Evolutionary conservation across 2,888 invertebrate genomes (phyloP).

Genomic region (Plemyria rubiginata): DNA sequence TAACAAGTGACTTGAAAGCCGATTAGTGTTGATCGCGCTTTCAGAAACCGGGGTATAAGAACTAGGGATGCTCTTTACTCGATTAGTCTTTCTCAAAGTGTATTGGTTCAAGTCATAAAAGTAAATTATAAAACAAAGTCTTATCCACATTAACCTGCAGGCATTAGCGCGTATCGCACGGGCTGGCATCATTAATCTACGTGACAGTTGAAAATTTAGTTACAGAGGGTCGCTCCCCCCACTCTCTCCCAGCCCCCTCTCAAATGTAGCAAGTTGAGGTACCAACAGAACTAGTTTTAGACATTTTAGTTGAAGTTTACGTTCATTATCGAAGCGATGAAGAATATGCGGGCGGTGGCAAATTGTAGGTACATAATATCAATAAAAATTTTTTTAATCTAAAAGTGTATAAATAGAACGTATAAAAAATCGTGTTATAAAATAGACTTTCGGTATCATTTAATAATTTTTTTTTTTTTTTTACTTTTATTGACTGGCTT

Average conservation of each 20-base stretch:
- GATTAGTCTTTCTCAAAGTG: too few relatives aligned
- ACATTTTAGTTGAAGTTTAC: constrained; percentile 16
- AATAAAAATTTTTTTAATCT: too few relatives aligned
- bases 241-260: constrained; percentile 49
- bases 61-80: too few relatives aligned
- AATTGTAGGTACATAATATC: neutral
- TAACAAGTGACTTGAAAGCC: too few relatives aligned
- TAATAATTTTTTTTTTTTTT: too few relatives aligned
- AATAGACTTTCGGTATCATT: too few relatives aligned
- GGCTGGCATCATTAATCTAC: constrained; percentile 85
- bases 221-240: constrained; percentile 76
- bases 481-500: too few relatives aligned
- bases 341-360: constrained; percentile 23
- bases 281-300: constrained; percentile 41
- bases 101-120: neutral
- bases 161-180: constrained; percentile 85
- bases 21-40: too few relatives aligned
- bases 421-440: too few relatives aligned
- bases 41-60: too few relatives aligned
- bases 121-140: constrained; percentile 36
- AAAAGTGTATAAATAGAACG: too few relatives aligned
- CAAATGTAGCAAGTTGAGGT: constrained; percentile 69
- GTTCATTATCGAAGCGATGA: constrained; percentile 39
- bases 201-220: constrained; percentile 86
- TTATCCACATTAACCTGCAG: constrained; percentile 71